phyloP scores from a whole-genome alignment of 2,888 invertebrate genomes.

The Anarsia innoxiella region DNA sequence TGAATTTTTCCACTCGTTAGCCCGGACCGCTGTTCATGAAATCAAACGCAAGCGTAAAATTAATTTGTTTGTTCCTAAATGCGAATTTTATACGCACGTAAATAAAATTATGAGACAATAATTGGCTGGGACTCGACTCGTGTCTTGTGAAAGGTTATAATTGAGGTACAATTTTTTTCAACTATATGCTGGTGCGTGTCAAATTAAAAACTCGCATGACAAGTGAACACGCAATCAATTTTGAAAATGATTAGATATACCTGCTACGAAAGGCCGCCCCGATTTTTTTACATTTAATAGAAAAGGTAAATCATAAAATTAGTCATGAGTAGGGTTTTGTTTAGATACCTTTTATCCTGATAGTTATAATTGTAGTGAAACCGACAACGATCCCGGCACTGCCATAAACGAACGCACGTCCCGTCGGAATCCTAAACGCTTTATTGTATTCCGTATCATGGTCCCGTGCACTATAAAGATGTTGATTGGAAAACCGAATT shows the following conservation, averaged over 20 bases:
- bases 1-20: conserved; percentile 38
- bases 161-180: not conserved
- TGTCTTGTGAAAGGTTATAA: not conserved
- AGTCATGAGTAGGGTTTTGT: too few species aligned
- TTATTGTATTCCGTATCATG: conserved; percentile 31
- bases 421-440: conserved; percentile 21
- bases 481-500: conserved; percentile 64
- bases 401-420: conserved; percentile 7
- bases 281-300: too few species aligned
- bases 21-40: conserved; percentile 27
- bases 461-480: conserved; percentile 45
- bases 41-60: conserved; percentile 34
- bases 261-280: too few species aligned
- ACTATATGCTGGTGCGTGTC: too few species aligned
- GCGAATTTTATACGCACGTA: not conserved
- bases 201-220: too few species aligned
- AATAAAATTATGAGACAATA: conserved; percentile 1
- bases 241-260: too few species aligned
- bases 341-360: too few species aligned
- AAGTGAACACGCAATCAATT: too few species aligned
- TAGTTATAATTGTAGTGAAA: not conserved
- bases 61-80: conserved; percentile 24
- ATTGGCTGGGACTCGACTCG: not conserved
- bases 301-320: too few species aligned
- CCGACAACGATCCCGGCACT: not conserved